phyloP scores from a whole-genome alignment of 2,888 invertebrate genomes.

The Cerastoderma edule region DNA sequence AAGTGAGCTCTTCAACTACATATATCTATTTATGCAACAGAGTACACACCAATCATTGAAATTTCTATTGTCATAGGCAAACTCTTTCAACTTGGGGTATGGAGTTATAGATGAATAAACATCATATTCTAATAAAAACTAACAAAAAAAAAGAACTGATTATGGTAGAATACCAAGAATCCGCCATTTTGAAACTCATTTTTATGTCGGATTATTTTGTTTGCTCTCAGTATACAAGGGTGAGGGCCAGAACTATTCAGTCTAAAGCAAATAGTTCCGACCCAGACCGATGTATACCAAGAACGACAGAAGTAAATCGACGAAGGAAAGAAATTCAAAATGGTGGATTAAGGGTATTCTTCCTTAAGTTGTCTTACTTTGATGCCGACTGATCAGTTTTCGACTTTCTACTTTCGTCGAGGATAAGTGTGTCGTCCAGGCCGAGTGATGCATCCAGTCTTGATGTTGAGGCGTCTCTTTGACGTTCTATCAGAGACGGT shows the following conservation, averaged over 20 bases:
- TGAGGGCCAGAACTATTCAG: neutral
- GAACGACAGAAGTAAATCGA: neutral
- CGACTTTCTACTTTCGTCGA: constrained; percentile 33
- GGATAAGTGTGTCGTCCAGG: constrained; percentile 23
- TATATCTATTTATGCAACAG: no score
- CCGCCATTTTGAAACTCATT: no score
- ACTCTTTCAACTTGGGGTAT: no score
- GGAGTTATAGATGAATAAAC: no score
- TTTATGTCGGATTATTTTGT: no score
- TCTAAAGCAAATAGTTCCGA: neutral
- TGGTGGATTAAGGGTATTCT: neutral
- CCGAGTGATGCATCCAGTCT: neutral
- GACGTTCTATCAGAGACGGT: constrained; percentile 38
- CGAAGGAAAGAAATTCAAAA: neutral
- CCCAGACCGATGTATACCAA: neutral
- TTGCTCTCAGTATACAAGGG: neutral
- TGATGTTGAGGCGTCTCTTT: constrained; percentile 41
- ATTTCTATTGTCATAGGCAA: no score
- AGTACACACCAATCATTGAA: no score
- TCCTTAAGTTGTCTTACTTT: neutral
- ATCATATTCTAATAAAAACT: no score
- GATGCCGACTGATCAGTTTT: constrained; percentile 16
- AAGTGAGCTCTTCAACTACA: no score
- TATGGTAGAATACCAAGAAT: no score
- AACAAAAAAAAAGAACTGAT: no score